phyloP scores from a whole-genome alignment of 2,113 vertebrate genomes.

The Cinclus cinclus region DNA sequence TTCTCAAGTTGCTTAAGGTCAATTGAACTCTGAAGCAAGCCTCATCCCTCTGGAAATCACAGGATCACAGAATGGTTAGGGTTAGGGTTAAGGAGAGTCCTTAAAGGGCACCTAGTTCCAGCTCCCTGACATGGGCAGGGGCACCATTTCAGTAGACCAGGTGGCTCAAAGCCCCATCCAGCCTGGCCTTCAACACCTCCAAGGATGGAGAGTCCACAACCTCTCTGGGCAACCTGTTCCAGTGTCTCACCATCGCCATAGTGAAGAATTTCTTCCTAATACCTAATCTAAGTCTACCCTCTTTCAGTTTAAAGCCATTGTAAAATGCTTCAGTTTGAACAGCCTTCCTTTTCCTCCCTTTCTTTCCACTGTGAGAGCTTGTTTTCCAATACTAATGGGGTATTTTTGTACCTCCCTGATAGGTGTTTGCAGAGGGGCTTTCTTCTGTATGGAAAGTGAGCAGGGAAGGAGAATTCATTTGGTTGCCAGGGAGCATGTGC shows the following conservation, averaged over 20 bases:
- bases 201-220: not conserved
- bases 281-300: not conserved
- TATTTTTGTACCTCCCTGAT: not conserved
- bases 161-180: not conserved
- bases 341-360: not conserved
- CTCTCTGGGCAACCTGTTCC: not conserved
- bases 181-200: not conserved
- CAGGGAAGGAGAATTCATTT: not conserved
- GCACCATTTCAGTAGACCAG: not conserved
- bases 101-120: not conserved
- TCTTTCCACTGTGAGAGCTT: not conserved
- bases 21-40: fast-evolving
- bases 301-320: not conserved
- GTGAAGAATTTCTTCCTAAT: not conserved
- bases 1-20: not conserved
- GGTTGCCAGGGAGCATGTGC: not conserved
- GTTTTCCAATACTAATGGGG: not conserved
- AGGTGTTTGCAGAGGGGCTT: not conserved
- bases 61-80: not conserved
- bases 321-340: not conserved
- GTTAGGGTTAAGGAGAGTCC: not conserved
- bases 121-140: not conserved
- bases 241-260: not conserved
- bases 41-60: not conserved
- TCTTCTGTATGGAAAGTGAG: not conserved